Conservation (phyloP, 2,797 vertebrate genomes). For the Thaleichthys pacificus region DNA sequence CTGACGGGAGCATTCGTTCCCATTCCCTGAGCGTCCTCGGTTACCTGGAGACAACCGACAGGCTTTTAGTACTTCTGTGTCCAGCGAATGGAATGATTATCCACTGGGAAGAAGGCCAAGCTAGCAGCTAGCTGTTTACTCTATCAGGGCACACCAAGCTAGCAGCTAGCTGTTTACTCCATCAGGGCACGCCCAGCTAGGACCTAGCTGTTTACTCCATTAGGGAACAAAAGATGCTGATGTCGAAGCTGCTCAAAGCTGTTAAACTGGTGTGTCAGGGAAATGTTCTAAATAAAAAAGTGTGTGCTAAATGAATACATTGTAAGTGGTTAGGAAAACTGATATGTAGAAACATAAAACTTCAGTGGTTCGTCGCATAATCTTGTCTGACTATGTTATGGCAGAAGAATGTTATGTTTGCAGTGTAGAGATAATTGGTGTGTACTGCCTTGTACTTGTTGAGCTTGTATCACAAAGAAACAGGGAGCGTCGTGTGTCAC, state of each 20-base stretch:
- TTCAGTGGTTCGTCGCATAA: background rate
- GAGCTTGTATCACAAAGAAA: background rate
- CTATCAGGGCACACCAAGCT: conserved; percentile 1
- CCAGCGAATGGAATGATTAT: conserved; percentile 48
- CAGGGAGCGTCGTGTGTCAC: background rate
- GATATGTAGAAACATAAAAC: background rate
- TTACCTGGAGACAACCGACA: conserved; percentile 25
- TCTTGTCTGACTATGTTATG: background rate
- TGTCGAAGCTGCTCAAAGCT: background rate
- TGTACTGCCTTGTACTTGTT: background rate
- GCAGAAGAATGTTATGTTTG: background rate
- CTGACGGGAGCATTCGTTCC: conserved; percentile 36
- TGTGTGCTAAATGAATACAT: no score
- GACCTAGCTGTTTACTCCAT: background rate
- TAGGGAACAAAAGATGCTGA: conserved; percentile 7
- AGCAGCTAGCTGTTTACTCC: no score
- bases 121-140: background rate
- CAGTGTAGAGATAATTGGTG: background rate
- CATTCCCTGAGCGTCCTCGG: conserved; percentile 20
- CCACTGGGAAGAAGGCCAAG: conserved; percentile 44
- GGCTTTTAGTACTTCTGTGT: conserved; percentile 22
- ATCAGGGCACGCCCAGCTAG: conserved; percentile 27
- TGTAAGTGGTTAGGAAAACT: background rate
- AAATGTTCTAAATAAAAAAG: background rate
- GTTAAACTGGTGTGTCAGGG: background rate